Evolutionary conservation across 1,140 invertebrate species (phyloP), one percentile per base, ranked within the genome.

Genomic region (Dinoponera quadriceps): DNA sequence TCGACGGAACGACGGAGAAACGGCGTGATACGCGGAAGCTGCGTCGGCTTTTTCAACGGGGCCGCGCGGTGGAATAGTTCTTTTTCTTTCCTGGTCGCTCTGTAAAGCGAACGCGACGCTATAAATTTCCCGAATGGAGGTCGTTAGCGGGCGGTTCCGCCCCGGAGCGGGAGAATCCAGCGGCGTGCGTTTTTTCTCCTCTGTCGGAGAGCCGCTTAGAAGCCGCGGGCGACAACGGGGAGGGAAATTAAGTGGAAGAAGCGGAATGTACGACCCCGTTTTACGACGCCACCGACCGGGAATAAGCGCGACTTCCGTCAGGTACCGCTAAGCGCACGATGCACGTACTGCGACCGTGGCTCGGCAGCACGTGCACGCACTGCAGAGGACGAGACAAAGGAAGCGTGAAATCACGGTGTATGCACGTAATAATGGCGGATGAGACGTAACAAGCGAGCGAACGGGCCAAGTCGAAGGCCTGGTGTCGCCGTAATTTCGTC

Each of bases 121-220:
- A 85, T 86, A 85, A 73, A 66, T 86, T 75, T 82, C 38, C 38
- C 57, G 48, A 69, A 85, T 48, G 54, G 49, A 82, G 55, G 48
- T 85, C 85, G 69, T 85, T 86, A 71, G 48, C 48, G 49, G 44
- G 66, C 25, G 49, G 49, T 68, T 54, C 20, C 60, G 72, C 49
- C 69, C 54, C 44, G 81, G 68, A 72, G 22, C 55, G 72, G 16
- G 0, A n/a, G n/a, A 55, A 27, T 18, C 0, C 27, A 29, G 7
- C 48, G 9, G 29, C 48, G 22, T 33, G 62, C 72, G 38, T 75
- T 83, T 62, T 75, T 77, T 77, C 27, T 16, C 7, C 38, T 3
- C 7, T 33, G 33, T 7, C 33, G 33, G n/a, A 5, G 5, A 33
- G 29, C 29, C 29, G 29, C 29, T 33, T 33, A 33, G 16, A 63